A percentile compares a stretch with the other conserved stretches of the same genome.
Conservation (phyloP, 2,797 vertebrate species). For the Anguilla pacifica region DNA sequence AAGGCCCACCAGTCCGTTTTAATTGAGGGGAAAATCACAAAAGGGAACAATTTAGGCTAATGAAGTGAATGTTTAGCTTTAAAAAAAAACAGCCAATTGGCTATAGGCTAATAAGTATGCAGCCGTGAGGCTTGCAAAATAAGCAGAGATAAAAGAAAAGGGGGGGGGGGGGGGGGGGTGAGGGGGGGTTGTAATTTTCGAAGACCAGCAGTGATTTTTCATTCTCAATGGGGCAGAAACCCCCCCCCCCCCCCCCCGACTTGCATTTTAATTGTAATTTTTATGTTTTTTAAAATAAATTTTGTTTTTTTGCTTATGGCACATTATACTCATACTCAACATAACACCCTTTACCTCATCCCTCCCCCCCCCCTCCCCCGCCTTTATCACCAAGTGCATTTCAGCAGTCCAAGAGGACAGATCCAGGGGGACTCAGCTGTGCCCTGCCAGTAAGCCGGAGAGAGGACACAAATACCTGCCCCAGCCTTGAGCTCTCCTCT, state of each 20-base stretch:
- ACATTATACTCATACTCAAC: conserved; percentile 66
- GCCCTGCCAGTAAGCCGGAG: background rate
- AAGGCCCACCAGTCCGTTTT: conserved; percentile 26
- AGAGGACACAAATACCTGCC: background rate
- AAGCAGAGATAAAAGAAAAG: conserved; percentile 41
- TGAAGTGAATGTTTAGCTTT: conserved; percentile 24
- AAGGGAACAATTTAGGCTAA: conserved; percentile 29
- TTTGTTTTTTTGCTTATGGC: conserved; percentile 76
- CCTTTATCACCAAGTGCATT: background rate
- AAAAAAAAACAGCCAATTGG: conserved; percentile 7
- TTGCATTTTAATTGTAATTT: conserved; percentile 81
- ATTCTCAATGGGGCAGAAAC: conserved; percentile 74
- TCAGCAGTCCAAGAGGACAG: background rate
- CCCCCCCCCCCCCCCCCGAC: conserved; percentile 70
- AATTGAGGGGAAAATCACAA: conserved; percentile 12
- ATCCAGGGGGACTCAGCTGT: background rate
- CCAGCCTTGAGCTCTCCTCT: background rate
- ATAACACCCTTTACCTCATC: background rate
- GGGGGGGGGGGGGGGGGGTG: conserved; percentile 56
- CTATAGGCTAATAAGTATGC: conserved; percentile 33
- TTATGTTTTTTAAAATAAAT: conserved; percentile 80
- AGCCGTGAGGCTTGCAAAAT: conserved; percentile 17
- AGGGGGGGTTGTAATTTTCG: conserved; percentile 63
- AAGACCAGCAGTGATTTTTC: conserved; percentile 78
- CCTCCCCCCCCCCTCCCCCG: too few relatives aligned